These are phyloP conservation scores for Bufotes viridis DNA, from an alignment of 2,797 vertebrate species.

Conservation along the genomic window DNA sequence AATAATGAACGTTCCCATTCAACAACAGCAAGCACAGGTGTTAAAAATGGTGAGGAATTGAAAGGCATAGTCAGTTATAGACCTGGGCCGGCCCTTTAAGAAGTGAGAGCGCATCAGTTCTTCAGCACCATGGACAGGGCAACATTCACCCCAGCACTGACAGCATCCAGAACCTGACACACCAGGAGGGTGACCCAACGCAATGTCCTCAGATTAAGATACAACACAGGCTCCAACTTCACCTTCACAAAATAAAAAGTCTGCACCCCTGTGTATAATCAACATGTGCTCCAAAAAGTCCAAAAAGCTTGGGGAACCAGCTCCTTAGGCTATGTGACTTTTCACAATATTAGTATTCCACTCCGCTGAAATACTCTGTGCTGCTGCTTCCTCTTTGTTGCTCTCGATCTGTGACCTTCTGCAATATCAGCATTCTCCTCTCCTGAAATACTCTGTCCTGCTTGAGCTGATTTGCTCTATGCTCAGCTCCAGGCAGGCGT, in stretches of 20 bases:
- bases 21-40: background rate
- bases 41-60: too few relatives aligned
- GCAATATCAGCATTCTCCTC: too few relatives aligned
- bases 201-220: too few relatives aligned
- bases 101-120: background rate
- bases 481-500: background rate
- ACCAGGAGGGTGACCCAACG: too few relatives aligned
- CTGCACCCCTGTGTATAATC: background rate
- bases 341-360: background rate
- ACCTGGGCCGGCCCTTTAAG: background rate
- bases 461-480: background rate
- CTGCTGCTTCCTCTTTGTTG: too few relatives aligned
- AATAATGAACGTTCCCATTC: background rate
- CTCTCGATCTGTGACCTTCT: too few relatives aligned
- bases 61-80: background rate
- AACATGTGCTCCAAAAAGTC: background rate
- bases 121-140: conserved; percentile 8
- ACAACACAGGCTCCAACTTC: too few relatives aligned
- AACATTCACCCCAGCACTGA: background rate
- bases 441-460: background rate
- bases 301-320: too few relatives aligned
- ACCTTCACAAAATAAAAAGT: background rate
- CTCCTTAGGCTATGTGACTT: background rate
- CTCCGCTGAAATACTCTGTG: too few relatives aligned
- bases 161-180: background rate